Percentiles rank a stretch among this genome's conserved stretches.
Conservation (phyloP, 2,888 invertebrate species). For the Drosophila hawaiiensis region DNA sequence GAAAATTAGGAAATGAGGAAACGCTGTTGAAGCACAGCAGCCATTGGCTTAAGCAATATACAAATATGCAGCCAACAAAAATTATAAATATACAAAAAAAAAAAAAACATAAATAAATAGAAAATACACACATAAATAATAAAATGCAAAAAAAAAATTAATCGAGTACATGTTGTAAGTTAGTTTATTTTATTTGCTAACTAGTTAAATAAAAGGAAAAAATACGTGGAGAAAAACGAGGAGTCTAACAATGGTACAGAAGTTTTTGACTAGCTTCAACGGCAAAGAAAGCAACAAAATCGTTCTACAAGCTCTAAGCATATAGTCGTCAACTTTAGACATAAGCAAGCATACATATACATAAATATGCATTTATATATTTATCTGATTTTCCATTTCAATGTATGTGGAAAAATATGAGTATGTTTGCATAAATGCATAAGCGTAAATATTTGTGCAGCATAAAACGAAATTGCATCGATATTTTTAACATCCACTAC, state of each 20-base stretch:
- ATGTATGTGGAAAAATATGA: conserved; percentile 25
- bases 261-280: not conserved
- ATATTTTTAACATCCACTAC: conserved; percentile 27
- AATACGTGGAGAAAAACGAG: conserved; percentile 3
- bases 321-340: conserved; percentile 57
- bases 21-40: conserved; percentile 12
- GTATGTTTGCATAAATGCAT: conserved; percentile 67
- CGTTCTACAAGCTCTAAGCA: conserved; percentile 73
- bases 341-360: conserved; percentile 22
- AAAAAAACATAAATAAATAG: conserved; percentile 15
- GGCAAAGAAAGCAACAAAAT: conserved; percentile 40
- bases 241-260: not conserved
- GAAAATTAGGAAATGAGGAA: conserved; percentile 28
- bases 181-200: conserved; percentile 75
- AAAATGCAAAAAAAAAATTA: conserved; percentile 44
- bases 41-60: conserved; percentile 31
- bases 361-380: conserved; percentile 18
- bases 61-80: conserved; percentile 55
- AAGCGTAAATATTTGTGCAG: conserved; percentile 72
- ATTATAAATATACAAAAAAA: conserved; percentile 8
- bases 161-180: conserved; percentile 71
- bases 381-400: conserved; percentile 28
- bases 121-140: not conserved
- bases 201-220: conserved; percentile 26
- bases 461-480: conserved; percentile 58